Evolutionary conservation across 2,888 invertebrate species (phyloP).

Genomic region (Drosophila rellima): DNA sequence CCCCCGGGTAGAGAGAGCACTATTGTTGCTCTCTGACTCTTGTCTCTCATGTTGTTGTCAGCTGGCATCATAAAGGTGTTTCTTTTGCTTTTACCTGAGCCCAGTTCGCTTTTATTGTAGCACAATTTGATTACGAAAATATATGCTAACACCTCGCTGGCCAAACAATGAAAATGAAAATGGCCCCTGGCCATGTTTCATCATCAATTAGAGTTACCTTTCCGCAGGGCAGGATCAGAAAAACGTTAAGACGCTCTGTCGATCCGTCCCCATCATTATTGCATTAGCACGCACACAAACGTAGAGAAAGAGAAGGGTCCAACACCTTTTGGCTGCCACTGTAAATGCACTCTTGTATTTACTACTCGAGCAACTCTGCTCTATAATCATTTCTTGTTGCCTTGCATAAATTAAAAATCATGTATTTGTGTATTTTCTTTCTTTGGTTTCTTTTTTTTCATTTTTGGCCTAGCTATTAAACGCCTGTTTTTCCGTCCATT

Average conservation of each 20-base stretch:
- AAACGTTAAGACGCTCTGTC: conserved; percentile 21
- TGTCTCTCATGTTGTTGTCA: conserved; percentile 46
- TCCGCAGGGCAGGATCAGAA: conserved; percentile 74
- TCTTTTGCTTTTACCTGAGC: conserved; percentile 52
- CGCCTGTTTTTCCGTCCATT: conserved; percentile 61
- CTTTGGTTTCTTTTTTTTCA: background rate
- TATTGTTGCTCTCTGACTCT: conserved; percentile 31
- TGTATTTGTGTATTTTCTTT: conserved; percentile 46
- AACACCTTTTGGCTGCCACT: conserved; percentile 72
- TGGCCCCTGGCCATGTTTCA: conserved; percentile 55
- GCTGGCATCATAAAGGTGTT: conserved; percentile 53
- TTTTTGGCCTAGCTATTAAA: conserved; percentile 55
- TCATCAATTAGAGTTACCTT: conserved; percentile 81
- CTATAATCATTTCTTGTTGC: conserved; percentile 62
- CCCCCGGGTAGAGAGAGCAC: conserved; percentile 21
- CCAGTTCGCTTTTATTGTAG: conserved; percentile 55
- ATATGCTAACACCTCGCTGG: conserved; percentile 77
- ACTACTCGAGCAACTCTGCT: conserved; percentile 17
- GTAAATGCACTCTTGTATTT: conserved; percentile 8
- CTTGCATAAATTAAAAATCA: conserved; percentile 79
- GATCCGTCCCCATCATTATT: conserved; percentile 63
- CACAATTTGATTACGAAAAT: conserved; percentile 78
- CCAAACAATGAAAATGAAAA: conserved; percentile 58
- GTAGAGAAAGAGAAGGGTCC: conserved; percentile 13
- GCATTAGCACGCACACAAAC: conserved; percentile 53